Evolutionary conservation across 1,140 invertebrate species (phyloP), one percentile per base, ranked within the genome.

Genomic region (Tetraneura akinire): DNA sequence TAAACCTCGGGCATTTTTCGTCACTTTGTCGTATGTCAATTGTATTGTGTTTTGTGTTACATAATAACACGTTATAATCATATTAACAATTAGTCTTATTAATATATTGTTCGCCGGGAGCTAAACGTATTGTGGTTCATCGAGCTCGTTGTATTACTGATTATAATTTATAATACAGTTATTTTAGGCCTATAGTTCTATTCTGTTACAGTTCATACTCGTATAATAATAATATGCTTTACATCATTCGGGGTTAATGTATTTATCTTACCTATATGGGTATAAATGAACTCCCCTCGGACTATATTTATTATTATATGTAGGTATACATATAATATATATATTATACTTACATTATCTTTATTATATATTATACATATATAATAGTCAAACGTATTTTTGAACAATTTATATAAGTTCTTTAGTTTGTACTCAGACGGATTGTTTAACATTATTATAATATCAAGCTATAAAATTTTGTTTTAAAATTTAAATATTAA

Each of bases 31-130:
- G 11, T 68, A 47, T 62, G 29, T 47, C 4, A 62, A 62, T n/a
- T n/a, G n/a, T n/a, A n/a, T n/a, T n/a, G n/a, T n/a, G n/a, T n/a
- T n/a, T n/a, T n/a, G n/a, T n/a, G 45, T 47, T 16, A 45, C 45
- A 68, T 47, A 47, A 68, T 23, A 68, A 45, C 21, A 10, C 5
- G 21, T 68, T 68, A 23, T 45, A 45, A 68, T n/a, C 64, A 45
- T 68, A 42, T 23, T 68, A 26, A 68, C 21, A 68, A 68, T 68
- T 68, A 68, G 66, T 68, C 42, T 68, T 68, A 68, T 68, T 47
- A 68, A 68, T 9, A 68, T 9, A 47, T 68, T 68, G 5, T 47
- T 68, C 14, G 66, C 66, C 42, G 47, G 21, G 21, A 47, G 66
- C 42, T 18, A 26, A 23, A 47, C 1, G 37, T 68, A n/a, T 45